A percentile compares a stretch with the other conserved stretches of the same genome.
Evolutionary conservation across 2,797 vertebrate genomes (phyloP).

Genomic region (Pangasius krempfi): DNA sequence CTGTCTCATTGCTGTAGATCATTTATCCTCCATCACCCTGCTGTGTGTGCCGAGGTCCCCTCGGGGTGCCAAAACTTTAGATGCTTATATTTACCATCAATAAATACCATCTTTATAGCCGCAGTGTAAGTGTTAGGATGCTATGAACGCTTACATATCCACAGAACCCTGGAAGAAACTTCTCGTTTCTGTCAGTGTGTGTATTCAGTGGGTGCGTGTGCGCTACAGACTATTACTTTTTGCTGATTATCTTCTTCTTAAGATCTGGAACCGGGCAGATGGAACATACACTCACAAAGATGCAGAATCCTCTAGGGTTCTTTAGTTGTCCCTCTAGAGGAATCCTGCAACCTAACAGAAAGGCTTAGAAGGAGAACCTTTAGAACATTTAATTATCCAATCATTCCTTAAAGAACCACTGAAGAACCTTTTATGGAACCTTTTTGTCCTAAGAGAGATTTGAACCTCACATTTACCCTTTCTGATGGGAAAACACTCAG

Average conservation of each 20-base stretch:
- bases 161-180: neutral
- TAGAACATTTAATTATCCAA: neutral
- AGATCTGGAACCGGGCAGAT: neutral
- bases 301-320: neutral
- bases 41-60: neutral
- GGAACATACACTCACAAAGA: neutral
- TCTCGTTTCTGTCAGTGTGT: neutral
- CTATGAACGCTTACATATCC: neutral
- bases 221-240: no score
- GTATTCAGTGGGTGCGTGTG: no score
- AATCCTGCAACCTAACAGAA: neutral
- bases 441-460: neutral
- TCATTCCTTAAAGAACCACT: neutral
- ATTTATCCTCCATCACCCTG: neutral
- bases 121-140: neutral
- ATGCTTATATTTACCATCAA: neutral
- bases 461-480: neutral
- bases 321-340: neutral
- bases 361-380: neutral
- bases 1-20: neutral
- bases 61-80: neutral
- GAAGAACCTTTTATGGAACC: neutral
- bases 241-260: neutral
- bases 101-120: neutral
- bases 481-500: neutral